phyloP scores from a whole-genome alignment of 2,113 vertebrate species.

The Gallinago paraguaiae region DNA sequence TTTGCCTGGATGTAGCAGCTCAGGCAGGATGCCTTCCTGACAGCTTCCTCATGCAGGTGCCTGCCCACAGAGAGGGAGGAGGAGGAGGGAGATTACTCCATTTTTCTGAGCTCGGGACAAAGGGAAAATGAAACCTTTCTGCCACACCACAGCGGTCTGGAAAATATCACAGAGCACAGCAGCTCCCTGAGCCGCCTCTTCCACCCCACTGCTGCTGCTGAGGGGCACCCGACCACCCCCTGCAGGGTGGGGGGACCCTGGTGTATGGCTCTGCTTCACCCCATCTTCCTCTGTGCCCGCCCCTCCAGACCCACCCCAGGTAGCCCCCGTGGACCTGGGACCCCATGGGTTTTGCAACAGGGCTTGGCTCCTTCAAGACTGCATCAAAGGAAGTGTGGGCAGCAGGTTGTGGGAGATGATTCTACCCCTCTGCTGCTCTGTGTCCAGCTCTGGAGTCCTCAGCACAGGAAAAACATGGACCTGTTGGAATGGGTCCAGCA shows the following conservation, averaged over 20 bases:
- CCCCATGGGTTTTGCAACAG: not conserved
- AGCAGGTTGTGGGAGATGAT: too few species aligned
- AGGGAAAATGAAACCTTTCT: not conserved
- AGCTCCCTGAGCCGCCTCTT: not conserved
- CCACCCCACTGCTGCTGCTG: not conserved
- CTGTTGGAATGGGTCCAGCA: too few species aligned
- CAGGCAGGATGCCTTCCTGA: not conserved
- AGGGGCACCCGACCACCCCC: not conserved
- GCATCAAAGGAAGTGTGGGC: too few species aligned
- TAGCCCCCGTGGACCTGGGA: not conserved
- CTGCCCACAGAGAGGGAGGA: not conserved
- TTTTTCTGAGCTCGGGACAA: not conserved
- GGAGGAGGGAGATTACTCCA: not conserved
- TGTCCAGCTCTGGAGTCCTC: too few species aligned
- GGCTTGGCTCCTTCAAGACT: not conserved
- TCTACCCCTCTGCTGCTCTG: too few species aligned
- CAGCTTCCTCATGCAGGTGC: not conserved
- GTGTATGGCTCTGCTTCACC: not conserved
- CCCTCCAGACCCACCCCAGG: not conserved
- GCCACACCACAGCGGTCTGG: not conserved
- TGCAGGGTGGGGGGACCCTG: not conserved
- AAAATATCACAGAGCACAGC: not conserved
- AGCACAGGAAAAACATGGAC: too few species aligned
- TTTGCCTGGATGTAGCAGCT: not conserved
- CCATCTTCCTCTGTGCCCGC: not conserved